These are phyloP conservation scores for Rhimphoctona megacephalus DNA, from an alignment of 2,888 invertebrate genomes.

Conservation along the genomic window DNA sequence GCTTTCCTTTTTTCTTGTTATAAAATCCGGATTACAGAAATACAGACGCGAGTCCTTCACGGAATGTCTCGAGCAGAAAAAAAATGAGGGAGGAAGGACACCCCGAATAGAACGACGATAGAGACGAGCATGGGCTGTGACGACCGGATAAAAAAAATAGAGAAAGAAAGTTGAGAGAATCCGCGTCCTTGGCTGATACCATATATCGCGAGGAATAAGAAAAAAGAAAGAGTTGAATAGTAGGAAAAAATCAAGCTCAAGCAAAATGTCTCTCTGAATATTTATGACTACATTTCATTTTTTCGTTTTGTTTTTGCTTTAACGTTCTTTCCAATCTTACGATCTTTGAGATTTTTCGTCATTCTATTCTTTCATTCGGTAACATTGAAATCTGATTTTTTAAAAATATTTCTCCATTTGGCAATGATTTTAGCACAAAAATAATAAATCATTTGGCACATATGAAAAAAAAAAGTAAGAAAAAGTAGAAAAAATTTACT, in stretches of 20 bases:
- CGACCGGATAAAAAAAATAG: background rate
- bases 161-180: slow-evolving; percentile 10
- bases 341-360: background rate
- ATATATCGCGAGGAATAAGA: slow-evolving; percentile 27
- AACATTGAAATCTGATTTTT: background rate
- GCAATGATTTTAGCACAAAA: background rate
- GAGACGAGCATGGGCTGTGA: background rate
- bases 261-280: slow-evolving; percentile 41
- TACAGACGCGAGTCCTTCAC: background rate
- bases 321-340: slow-evolving; percentile 30
- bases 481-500: background rate
- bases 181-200: slow-evolving; percentile 28
- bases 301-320: slow-evolving; percentile 5
- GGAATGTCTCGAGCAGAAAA: background rate
- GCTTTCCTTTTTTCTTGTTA: background rate
- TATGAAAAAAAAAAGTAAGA: background rate
- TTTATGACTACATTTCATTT: slow-evolving; percentile 48
- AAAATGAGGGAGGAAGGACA: background rate
- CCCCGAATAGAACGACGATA: background rate
- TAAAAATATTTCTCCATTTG: background rate
- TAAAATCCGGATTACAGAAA: slow-evolving; percentile 1
- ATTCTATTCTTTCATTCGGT: background rate
- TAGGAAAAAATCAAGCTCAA: slow-evolving; percentile 4
- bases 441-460: background rate
- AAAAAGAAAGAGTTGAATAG: slow-evolving; percentile 9